phyloP scores from a whole-genome alignment of 2,113 vertebrate species.

The Onychorhynchus coronatus region DNA sequence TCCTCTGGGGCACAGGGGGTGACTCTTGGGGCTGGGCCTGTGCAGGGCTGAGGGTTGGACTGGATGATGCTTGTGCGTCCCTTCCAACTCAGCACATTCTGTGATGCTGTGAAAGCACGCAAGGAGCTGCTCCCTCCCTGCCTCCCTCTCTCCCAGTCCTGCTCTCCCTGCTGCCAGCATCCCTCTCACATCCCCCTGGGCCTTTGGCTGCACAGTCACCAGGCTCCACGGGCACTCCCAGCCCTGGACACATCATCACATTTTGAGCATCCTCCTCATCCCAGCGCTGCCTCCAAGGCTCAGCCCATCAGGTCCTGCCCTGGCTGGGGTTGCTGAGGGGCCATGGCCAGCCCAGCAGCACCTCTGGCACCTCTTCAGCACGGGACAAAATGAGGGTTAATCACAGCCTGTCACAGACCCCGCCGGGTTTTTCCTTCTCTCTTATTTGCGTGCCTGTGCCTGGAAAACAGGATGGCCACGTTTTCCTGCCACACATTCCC shows the following conservation, averaged over 20 bases:
- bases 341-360: not conserved
- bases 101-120: not conserved
- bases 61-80: not conserved
- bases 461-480: conserved; percentile 68
- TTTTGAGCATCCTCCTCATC: not conserved
- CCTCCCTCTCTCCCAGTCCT: not conserved
- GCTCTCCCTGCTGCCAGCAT: not conserved
- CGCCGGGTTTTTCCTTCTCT: conserved; percentile 39
- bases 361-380: not conserved
- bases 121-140: accelerated
- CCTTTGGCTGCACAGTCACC: accelerated
- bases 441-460: conserved; percentile 40
- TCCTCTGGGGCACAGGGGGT: not conserved
- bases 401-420: conserved; percentile 11
- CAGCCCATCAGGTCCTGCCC: not conserved
- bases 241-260: accelerated
- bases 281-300: not conserved
- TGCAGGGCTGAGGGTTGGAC: not conserved
- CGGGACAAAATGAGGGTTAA: conserved; percentile 35
- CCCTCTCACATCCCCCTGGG: not conserved
- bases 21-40: not conserved
- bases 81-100: not conserved
- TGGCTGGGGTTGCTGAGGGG: accelerated
- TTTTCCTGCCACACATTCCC: conserved; percentile 52
- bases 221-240: not conserved